Percentiles rank a stretch among this genome's conserved stretches.
These are phyloP conservation scores for Uloborus diversus DNA, from an alignment of 1,140 invertebrate genomes.

Conservation along the genomic window DNA sequence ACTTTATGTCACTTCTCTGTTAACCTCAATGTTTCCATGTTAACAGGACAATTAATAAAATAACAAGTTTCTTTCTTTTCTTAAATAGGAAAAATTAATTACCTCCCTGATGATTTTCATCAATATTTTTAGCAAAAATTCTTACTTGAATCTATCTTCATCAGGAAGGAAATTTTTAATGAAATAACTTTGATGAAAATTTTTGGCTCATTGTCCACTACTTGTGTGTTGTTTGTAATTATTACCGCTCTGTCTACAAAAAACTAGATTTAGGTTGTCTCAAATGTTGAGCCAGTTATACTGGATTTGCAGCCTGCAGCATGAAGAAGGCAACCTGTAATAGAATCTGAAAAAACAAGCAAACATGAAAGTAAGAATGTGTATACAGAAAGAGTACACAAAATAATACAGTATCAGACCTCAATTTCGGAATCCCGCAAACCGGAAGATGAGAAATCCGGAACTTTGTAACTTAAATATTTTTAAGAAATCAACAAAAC, in stretches of 20 bases:
- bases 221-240: background rate
- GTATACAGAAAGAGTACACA: background rate
- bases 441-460: too few relatives aligned
- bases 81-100: constrained; percentile 32
- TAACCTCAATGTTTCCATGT: constrained; percentile 1
- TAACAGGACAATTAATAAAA: constrained; percentile 40
- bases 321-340: constrained; percentile 50
- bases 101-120: background rate
- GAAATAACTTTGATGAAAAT: constrained; percentile 43
- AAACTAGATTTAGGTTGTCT: constrained; percentile 28
- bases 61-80: constrained; percentile 26
- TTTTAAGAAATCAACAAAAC: too few relatives aligned
- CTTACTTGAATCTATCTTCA: constrained; percentile 25
- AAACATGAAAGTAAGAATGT: background rate
- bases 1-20: constrained; percentile 27
- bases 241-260: background rate
- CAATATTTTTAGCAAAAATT: constrained; percentile 43
- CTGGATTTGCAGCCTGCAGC: constrained; percentile 36
- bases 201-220: constrained; percentile 28
- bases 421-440: too few relatives aligned
- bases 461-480: too few relatives aligned
- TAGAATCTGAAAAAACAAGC: constrained; percentile 28
- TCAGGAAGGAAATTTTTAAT: constrained; percentile 13
- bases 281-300: constrained; percentile 46
- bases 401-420: too few relatives aligned